Evolutionary conservation across 1,140 invertebrate genomes (phyloP).

Genomic region (Varroa destructor): DNA sequence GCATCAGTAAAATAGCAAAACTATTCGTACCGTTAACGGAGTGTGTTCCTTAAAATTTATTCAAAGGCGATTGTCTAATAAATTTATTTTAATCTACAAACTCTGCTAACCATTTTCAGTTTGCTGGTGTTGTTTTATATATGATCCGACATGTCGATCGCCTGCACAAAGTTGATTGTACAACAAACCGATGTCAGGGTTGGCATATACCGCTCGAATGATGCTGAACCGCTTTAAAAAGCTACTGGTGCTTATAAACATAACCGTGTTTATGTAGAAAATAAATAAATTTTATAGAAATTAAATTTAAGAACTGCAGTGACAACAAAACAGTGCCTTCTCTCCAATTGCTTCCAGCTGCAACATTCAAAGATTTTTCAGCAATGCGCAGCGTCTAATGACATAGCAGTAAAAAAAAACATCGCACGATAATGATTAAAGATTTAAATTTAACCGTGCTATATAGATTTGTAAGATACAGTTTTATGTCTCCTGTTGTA

Average conservation of each 20-base stretch:
- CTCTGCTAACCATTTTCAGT: constrained; percentile 40
- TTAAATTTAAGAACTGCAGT: no score
- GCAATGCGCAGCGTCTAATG: constrained; percentile 35
- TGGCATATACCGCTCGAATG: constrained; percentile 77
- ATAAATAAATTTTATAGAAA: no score
- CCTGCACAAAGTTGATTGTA: constrained; percentile 92
- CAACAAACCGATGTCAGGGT: constrained; percentile 75
- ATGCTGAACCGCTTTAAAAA: constrained; percentile 90
- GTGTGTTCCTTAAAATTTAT: neutral
- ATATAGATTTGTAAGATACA: no score
- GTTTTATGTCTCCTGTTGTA: no score
- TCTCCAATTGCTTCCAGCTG: constrained; percentile 40
- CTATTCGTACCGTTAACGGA: neutral
- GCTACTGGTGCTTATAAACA: constrained; percentile 49
- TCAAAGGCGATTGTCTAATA: neutral
- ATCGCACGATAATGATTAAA: no score
- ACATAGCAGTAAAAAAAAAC: constrained; percentile 31
- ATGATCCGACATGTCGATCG: constrained; percentile 82
- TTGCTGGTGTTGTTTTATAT: constrained; percentile 47
- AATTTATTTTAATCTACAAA: constrained; percentile 19
- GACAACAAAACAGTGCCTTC: constrained; percentile 33
- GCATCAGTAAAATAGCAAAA: constrained; percentile 11
- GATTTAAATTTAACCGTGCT: no score
- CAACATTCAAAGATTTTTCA: constrained; percentile 34
- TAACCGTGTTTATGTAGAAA: neutral